Percentiles rank a stretch among this genome's conserved stretches.
These are phyloP conservation scores for Chesias legatella DNA, from an alignment of 2,888 invertebrate genomes.

Conservation along the genomic window DNA sequence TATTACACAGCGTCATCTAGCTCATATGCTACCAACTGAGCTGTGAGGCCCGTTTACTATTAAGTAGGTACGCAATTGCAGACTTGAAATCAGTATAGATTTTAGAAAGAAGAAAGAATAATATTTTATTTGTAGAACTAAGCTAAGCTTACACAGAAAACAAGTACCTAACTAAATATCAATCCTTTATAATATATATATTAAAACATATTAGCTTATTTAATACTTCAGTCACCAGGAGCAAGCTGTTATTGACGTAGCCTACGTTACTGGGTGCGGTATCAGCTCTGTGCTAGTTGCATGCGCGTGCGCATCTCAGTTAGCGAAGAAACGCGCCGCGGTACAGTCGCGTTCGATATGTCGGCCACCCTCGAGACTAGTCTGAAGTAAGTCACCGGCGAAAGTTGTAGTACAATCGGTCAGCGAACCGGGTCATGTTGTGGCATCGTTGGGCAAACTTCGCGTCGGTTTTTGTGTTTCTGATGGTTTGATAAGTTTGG, in stretches of 20 bases:
- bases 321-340: slow-evolving; percentile 22
- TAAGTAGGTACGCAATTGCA: too few species aligned
- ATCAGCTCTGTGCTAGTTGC: slow-evolving; percentile 15
- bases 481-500: not conserved
- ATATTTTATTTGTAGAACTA: too few species aligned
- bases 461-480: slow-evolving; percentile 4
- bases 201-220: too few species aligned
- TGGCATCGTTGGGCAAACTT: slow-evolving; percentile 15
- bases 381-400: slow-evolving; percentile 63
- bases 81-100: too few species aligned
- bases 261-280: not conserved
- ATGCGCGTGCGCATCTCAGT: slow-evolving; percentile 24
- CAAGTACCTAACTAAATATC: too few species aligned
- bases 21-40: too few species aligned
- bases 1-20: too few species aligned
- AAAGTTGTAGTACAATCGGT: slow-evolving; percentile 42
- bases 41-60: too few species aligned
- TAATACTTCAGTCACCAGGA: too few species aligned
- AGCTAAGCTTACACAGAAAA: too few species aligned
- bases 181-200: too few species aligned
- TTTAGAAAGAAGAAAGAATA: too few species aligned
- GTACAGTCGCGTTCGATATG: slow-evolving; percentile 35
- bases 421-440: slow-evolving; percentile 21
- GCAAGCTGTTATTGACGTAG: not conserved
- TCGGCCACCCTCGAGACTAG: slow-evolving; percentile 65